Evolutionary conservation across 2,888 invertebrate genomes (phyloP).

Genomic region (Ornithoptera priamus): DNA sequence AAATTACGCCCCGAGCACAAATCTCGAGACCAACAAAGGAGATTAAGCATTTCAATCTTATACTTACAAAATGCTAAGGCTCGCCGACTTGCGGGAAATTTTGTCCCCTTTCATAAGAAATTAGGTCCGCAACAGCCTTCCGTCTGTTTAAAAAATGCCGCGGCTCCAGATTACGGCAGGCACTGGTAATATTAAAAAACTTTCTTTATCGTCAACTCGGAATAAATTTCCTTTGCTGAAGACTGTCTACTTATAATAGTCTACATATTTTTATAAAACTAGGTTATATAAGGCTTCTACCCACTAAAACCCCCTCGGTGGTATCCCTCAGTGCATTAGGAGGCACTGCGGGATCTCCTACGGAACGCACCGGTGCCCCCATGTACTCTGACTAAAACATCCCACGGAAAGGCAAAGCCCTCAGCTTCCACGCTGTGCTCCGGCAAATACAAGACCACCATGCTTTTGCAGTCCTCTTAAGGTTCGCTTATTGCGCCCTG

Average conservation of each 20-base stretch:
- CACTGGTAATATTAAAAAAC: conserved; percentile 78
- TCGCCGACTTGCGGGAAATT: conserved; percentile 20
- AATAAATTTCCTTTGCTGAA: conserved; percentile 19
- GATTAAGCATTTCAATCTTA: conserved; percentile 30
- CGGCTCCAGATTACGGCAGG: conserved; percentile 50
- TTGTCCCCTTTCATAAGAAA: conserved; percentile 26
- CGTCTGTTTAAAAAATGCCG: conserved; percentile 21
- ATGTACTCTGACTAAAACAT: too few relatives aligned
- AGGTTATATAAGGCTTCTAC: too few relatives aligned
- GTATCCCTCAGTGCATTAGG: too few relatives aligned
- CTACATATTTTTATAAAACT: too few relatives aligned
- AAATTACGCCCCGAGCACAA: conserved; percentile 23
- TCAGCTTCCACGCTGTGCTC: too few relatives aligned
- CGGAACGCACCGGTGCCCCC: too few relatives aligned
- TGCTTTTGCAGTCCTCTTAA: too few relatives aligned
- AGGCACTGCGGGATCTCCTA: too few relatives aligned
- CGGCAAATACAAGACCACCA: too few relatives aligned
- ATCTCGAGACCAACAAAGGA: conserved; percentile 26
- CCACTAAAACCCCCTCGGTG: too few relatives aligned
- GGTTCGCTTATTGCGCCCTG: too few relatives aligned
- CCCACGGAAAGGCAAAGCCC: too few relatives aligned
- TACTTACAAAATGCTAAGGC: conserved; percentile 28
- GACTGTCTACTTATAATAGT: conserved; percentile 2
- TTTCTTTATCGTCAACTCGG: conserved; percentile 44
- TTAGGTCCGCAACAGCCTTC: conserved; percentile 27